A percentile compares a stretch with the other conserved stretches of the same genome.
Evolutionary conservation across 2,797 vertebrate genomes (phyloP).

Genomic region (Acanthopagrus latus): DNA sequence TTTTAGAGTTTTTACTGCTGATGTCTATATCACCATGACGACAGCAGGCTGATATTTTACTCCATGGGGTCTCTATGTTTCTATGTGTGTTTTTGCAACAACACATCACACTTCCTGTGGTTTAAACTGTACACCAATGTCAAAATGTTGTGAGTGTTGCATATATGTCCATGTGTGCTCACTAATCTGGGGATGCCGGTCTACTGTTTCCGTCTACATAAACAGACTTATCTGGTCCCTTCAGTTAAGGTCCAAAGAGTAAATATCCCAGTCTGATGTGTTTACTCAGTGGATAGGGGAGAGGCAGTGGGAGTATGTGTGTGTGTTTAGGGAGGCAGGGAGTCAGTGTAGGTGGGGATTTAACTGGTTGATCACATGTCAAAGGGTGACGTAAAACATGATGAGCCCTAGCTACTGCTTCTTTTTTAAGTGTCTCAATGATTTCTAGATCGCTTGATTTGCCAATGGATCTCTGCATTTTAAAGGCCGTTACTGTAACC

Average conservation of each 20-base stretch:
- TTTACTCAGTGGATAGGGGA: conserved; percentile 54
- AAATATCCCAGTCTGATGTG: conserved; percentile 62
- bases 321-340: conserved; percentile 5
- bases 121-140: not conserved
- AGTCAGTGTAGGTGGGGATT: not conserved
- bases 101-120: not conserved
- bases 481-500: not conserved
- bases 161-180: conserved; percentile 2
- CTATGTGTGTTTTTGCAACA: not conserved
- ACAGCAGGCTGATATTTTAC: conserved; percentile 55
- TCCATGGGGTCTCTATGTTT: not conserved
- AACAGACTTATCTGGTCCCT: conserved; percentile 67
- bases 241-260: conserved; percentile 51
- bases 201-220: conserved; percentile 57
- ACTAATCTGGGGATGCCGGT: conserved; percentile 49
- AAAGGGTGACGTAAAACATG: conserved; percentile 26
- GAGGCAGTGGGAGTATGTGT: conserved; percentile 18
- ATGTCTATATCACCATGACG: conserved; percentile 75
- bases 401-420: not conserved
- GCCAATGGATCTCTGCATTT: not conserved
- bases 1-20: conserved; percentile 51
- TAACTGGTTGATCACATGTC: conserved; percentile 26
- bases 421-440: no score
- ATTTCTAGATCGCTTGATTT: not conserved
- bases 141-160: conserved; percentile 2